Base-by-base conservation (phyloP, 1,140 invertebrate genomes). In the Papilio dardanus region DNA sequence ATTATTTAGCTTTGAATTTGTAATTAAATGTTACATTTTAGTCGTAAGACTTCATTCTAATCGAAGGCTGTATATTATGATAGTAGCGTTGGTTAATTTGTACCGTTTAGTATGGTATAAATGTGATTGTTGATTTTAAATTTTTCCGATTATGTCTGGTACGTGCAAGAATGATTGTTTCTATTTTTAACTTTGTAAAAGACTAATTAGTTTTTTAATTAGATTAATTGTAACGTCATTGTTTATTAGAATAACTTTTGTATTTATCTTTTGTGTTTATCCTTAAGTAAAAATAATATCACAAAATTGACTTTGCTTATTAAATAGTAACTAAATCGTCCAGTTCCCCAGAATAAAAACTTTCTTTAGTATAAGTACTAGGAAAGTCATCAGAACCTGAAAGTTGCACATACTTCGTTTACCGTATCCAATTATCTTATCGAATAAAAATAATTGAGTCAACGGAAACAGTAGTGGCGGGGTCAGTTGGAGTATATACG, bases 151-250 rank as follows among this genome's bases (percentile, higher is more conserved):
- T 74, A 76, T 73, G 33, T 71, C 58, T 50, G 62, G 50, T 76
- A 77, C 37, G 16, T 77, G 79, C 67, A 74, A 67, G 74, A 76
- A 77, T 77, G 67, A 75, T 69, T 73, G 79, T 71, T 78, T 79
- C 76, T 79, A 76, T 77, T 78, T 76, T 79, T 79, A 81, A 81
- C 75, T 80, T 79, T 73, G 77, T 80, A 85, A 84, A 85, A 86
- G 84, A 85, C 84, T 86, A 83, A 86, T 81, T 81, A 86, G 80
- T 81, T 82, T 76, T 85, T 81, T 81, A 84, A 83, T 81, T 79
- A 79, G 79, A 83, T 85, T 78, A 71, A 76, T 86, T 87, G 84
- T 84, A 78, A 74, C 79, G 81, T 86, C 81, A 80, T 79, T 85
- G 79, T 83, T 82, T 80, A 74, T 80, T 77, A 80, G 83, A 75